Evolutionary conservation across 2,113 vertebrate genomes (phyloP).

Genomic region (Ptilonorhynchus violaceus): DNA sequence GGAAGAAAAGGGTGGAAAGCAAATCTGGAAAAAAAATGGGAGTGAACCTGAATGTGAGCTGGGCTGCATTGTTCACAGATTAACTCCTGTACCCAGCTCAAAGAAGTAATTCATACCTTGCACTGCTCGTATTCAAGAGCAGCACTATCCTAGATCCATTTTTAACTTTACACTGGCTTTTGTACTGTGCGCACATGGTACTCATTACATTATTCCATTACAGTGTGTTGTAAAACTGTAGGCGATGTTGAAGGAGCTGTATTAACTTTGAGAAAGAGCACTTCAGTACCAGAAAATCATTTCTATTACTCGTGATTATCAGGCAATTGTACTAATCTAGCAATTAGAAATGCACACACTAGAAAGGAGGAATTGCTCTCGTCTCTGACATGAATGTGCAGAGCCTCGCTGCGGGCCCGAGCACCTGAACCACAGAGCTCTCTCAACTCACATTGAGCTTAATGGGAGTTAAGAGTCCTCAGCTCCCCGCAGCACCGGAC

Average conservation of each 20-base stretch:
- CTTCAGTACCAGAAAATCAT: background rate
- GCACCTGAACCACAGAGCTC: background rate
- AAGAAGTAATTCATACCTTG: background rate
- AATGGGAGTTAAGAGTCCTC: background rate
- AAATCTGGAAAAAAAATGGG: background rate
- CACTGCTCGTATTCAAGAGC: background rate
- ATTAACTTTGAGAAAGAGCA: conserved; percentile 38
- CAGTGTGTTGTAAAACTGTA: background rate
- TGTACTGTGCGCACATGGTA: background rate
- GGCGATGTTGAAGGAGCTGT: conserved; percentile 10
- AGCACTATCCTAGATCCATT: background rate
- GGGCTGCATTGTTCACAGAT: background rate
- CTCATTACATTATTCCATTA: background rate
- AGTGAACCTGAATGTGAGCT: background rate
- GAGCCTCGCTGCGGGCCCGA: background rate
- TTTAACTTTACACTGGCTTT: background rate
- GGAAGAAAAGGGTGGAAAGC: background rate
- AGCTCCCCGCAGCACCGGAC: rapidly evolving
- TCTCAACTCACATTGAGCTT: background rate
- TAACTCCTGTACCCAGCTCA: background rate
- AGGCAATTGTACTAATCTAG: background rate
- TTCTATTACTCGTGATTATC: background rate
- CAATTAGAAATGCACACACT: background rate
- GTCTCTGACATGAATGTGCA: background rate
- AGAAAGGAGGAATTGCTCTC: background rate